Percentiles rank a stretch among this genome's conserved stretches.
Evolutionary conservation across 2,888 invertebrate genomes (phyloP).

Genomic region (Drosophila siamana): DNA sequence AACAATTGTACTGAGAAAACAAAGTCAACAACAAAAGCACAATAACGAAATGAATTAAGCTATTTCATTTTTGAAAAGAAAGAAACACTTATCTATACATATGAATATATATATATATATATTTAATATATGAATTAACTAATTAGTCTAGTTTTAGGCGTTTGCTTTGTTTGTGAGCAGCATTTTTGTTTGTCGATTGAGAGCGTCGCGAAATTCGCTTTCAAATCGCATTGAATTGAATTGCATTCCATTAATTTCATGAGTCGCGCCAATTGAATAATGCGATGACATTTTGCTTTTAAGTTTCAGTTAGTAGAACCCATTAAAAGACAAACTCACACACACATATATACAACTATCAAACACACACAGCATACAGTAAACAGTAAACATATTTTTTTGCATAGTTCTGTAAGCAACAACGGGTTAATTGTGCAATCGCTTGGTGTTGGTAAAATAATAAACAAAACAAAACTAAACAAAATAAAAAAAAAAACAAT

Average conservation of each 20-base stretch:
- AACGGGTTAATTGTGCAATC: conserved; percentile 95
- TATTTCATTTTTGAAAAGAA: conserved; percentile 1
- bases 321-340: conserved; percentile 7
- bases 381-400: conserved; percentile 53
- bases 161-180: conserved; percentile 73
- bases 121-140: neutral
- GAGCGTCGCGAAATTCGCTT: neutral
- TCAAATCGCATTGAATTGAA: conserved; percentile 8
- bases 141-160: conserved; percentile 31
- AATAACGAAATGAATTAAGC: conserved; percentile 17
- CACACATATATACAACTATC: conserved; percentile 4
- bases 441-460: conserved; percentile 87
- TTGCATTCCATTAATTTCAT: conserved; percentile 1
- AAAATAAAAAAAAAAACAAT: conserved; percentile 49
- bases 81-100: neutral
- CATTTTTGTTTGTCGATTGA: conserved; percentile 33
- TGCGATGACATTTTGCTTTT: conserved; percentile 14
- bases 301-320: conserved; percentile 15
- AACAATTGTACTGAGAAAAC: conserved; percentile 19
- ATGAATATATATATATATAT: neutral
- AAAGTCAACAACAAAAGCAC: conserved; percentile 34
- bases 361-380: conserved; percentile 19
- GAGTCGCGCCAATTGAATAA: conserved; percentile 17
- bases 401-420: conserved; percentile 73
- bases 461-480: conserved; percentile 48